These are phyloP conservation scores for Polyploca ridens DNA, from an alignment of 2,888 invertebrate species.

Conservation along the genomic window DNA sequence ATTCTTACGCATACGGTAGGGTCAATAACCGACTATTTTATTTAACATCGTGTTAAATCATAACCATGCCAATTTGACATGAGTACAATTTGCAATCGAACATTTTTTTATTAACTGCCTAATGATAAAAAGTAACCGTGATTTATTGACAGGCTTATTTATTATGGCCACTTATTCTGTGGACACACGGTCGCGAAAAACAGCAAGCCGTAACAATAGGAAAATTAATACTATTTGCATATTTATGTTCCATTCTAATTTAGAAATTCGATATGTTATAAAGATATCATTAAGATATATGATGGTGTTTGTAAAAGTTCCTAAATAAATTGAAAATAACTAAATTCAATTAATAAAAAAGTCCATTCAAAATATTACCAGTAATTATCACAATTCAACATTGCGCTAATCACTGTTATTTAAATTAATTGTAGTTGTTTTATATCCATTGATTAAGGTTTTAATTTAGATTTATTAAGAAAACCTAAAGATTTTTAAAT, in stretches of 20 bases:
- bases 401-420: too few relatives aligned
- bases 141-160: slow-evolving; percentile 67
- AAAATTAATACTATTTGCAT: too few relatives aligned
- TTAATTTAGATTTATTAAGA: background rate
- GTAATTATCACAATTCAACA: too few relatives aligned
- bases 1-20: slow-evolving; percentile 22
- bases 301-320: too few relatives aligned
- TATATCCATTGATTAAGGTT: background rate
- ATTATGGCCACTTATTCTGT: slow-evolving; percentile 39
- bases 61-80: slow-evolving; percentile 47
- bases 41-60: slow-evolving; percentile 29
- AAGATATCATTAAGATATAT: too few relatives aligned
- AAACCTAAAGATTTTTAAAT: background rate
- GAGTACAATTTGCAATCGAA: slow-evolving; percentile 60
- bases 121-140: slow-evolving; percentile 50
- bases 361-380: too few relatives aligned
- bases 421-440: background rate
- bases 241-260: too few relatives aligned
- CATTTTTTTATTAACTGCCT: slow-evolving; percentile 33
- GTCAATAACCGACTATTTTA: slow-evolving; percentile 11
- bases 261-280: too few relatives aligned
- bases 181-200: slow-evolving; percentile 40
- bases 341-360: too few relatives aligned
- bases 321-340: too few relatives aligned
- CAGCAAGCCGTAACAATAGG: background rate